These are phyloP conservation scores for Icerya purchasi DNA, from an alignment of 2,888 invertebrate genomes.

Conservation along the genomic window DNA sequence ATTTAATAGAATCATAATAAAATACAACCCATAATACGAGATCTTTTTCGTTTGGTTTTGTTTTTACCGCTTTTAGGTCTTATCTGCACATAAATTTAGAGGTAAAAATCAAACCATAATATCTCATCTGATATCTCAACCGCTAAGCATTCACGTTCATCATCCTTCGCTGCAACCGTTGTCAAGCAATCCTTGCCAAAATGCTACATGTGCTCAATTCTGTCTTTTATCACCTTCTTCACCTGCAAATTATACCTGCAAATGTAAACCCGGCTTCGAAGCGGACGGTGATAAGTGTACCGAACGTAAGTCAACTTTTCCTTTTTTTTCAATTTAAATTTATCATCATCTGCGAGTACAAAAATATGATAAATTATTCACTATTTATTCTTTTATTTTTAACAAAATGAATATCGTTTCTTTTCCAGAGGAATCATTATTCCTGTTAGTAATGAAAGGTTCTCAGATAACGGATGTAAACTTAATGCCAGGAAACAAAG, in stretches of 20 bases:
- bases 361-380: no score
- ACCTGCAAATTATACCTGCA: conserved; percentile 54
- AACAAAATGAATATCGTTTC: no score
- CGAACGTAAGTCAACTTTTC: conserved; percentile 4
- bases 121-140: conserved; percentile 82
- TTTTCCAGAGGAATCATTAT: conserved; percentile 53
- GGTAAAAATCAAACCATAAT: conserved; percentile 84
- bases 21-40: no score
- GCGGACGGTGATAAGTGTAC: conserved; percentile 14
- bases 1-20: no score
- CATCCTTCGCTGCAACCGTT: conserved; percentile 83
- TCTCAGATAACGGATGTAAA: conserved; percentile 73
- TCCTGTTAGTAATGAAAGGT: conserved; percentile 72
- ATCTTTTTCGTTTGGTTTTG: no score
- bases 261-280: conserved; percentile 74
- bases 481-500: conserved; percentile 48
- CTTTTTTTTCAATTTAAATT: neutral
- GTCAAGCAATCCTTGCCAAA: conserved; percentile 51
- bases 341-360: no score
- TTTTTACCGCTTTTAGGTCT: conserved; percentile 22
- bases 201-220: conserved; percentile 60
- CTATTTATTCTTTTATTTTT: no score
- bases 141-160: conserved; percentile 82
- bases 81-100: conserved; percentile 77
- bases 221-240: conserved; percentile 68